phyloP scores from a whole-genome alignment of 2,888 invertebrate genomes.

The Candidula unifasciata region DNA sequence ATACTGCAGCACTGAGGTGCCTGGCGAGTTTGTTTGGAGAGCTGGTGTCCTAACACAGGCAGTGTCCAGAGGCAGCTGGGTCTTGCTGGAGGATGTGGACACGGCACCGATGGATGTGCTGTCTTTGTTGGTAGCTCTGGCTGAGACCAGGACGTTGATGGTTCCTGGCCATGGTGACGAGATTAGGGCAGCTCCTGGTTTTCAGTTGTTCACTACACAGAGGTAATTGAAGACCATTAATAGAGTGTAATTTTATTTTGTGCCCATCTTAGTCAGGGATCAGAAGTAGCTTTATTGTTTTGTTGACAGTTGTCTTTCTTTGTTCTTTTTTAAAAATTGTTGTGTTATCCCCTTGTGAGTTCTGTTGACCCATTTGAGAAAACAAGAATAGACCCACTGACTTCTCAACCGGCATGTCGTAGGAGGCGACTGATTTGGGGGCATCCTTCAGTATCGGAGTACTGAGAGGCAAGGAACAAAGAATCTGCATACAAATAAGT shows the following conservation, averaged over 20 bases:
- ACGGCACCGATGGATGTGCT: conserved; percentile 94
- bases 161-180: conserved; percentile 93
- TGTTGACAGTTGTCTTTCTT: too few species aligned
- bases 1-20: conserved; percentile 95
- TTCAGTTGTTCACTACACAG: conserved; percentile 94
- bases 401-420: too few species aligned
- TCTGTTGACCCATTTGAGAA: too few species aligned
- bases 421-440: too few species aligned
- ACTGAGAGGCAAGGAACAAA: too few species aligned
- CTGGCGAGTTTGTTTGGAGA: conserved; percentile 98
- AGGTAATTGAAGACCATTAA: conserved; percentile 73
- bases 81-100: conserved; percentile 96
- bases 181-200: conserved; percentile 88
- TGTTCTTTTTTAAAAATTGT: too few species aligned
- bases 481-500: too few species aligned
- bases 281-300: too few species aligned
- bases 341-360: too few species aligned
- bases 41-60: conserved; percentile 91
- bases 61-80: conserved; percentile 83
- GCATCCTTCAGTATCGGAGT: too few species aligned
- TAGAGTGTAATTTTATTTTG: background rate
- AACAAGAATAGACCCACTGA: too few species aligned
- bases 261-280: too few species aligned
- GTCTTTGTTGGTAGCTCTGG: conserved; percentile 88
- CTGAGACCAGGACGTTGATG: conserved; percentile 88